Percentiles rank a stretch among this genome's conserved stretches.
phyloP scores from a whole-genome alignment of 2,113 vertebrate genomes.

The Sinocyclocheilus maitianheensis region DNA sequence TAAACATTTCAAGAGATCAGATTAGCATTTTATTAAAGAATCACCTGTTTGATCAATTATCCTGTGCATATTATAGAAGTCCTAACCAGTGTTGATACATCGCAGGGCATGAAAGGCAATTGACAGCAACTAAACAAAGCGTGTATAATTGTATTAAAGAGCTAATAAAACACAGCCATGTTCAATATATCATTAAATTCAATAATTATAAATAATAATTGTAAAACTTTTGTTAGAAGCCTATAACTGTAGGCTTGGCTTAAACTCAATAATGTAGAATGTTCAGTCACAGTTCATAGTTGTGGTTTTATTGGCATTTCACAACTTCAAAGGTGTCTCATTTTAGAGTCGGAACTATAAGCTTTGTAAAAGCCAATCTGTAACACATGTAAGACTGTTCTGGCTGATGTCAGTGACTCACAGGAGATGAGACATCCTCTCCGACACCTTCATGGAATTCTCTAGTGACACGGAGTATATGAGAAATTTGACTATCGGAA shows the following conservation, averaged over 20 bases:
- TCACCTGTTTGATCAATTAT: neutral
- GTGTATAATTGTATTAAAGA: neutral
- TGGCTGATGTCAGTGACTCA: slow-evolving; percentile 29
- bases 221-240: neutral
- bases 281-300: neutral
- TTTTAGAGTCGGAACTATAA: neutral
- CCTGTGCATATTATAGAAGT: no score
- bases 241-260: no score
- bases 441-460: slow-evolving; percentile 39
- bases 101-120: neutral
- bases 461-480: slow-evolving; percentile 16
- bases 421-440: slow-evolving; percentile 28
- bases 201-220: neutral
- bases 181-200: neutral
- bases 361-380: neutral
- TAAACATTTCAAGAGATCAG: no score
- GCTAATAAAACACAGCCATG: neutral
- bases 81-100: no score
- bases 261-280: neutral
- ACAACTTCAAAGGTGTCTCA: neutral
- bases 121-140: neutral
- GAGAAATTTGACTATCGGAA: slow-evolving; percentile 37
- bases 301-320: neutral
- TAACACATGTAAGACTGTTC: slow-evolving; percentile 31
- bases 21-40: neutral